Evolutionary conservation across 2,888 invertebrate species (phyloP).

Genomic region (Heliconius hortense): DNA sequence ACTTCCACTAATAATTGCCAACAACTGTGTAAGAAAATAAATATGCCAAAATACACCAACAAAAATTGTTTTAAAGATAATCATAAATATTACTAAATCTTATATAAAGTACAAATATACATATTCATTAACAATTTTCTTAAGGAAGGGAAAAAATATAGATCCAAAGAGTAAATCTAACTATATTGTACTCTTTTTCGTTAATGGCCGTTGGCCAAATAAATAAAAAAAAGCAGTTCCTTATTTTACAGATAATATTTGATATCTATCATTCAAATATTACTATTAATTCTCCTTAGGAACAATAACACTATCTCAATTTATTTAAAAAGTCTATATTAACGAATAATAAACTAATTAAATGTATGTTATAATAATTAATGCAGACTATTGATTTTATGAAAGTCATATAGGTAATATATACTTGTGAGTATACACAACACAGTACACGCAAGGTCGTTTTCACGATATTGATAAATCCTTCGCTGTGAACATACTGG

Average conservation of each 20-base stretch:
- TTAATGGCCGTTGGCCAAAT: not conserved
- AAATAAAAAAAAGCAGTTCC: no score
- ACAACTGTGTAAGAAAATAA: slow-evolving; percentile 8
- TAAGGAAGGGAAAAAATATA: no score
- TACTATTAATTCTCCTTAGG: not conserved
- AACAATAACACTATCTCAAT: not conserved
- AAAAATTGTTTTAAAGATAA: not conserved
- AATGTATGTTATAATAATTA: not conserved
- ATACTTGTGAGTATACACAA: not conserved
- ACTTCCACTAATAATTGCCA: slow-evolving; percentile 26
- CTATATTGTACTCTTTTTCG: not conserved
- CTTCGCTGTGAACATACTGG: slow-evolving; percentile 10
- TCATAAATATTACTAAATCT: not conserved
- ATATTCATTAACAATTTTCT: not conserved
- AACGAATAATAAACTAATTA: not conserved
- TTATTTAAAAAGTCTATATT: not conserved
- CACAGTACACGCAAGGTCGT: not conserved
- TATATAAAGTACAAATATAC: not conserved
- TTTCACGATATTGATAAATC: slow-evolving; percentile 17
- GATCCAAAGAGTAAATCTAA: no score
- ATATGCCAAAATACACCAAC: not conserved
- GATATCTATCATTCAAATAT: not conserved
- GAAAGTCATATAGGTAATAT: not conserved
- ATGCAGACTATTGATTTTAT: not conserved
- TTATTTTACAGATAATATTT: not conserved